A percentile compares a stretch with the other conserved stretches of the same genome.
Conservation (phyloP, 2,113 vertebrate genomes). For the Eupsittula cactorum region DNA sequence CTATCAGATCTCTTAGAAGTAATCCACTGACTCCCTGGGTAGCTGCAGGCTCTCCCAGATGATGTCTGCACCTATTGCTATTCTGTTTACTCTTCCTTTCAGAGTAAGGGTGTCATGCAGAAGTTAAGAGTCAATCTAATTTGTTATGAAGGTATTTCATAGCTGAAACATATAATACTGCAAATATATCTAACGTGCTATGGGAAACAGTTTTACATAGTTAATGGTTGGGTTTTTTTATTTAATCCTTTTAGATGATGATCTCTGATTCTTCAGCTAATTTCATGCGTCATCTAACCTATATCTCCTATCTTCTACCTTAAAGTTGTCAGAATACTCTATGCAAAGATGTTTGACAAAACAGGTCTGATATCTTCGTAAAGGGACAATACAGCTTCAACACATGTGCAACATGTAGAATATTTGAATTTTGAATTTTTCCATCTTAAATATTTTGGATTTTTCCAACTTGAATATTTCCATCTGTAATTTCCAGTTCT, state of each 20-base stretch:
- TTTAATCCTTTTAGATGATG: not conserved
- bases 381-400: not conserved
- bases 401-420: not conserved
- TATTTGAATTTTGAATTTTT: not conserved
- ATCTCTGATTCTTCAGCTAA: not conserved
- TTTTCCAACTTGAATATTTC: not conserved
- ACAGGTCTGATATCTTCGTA: not conserved
- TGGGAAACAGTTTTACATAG: not conserved
- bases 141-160: not conserved
- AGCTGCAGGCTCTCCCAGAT: not conserved
- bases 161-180: not conserved
- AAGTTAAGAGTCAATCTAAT: not conserved
- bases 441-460: too few relatives aligned
- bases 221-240: not conserved
- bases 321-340: not conserved
- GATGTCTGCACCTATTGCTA: not conserved
- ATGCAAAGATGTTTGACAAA: not conserved
- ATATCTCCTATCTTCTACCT: not conserved
- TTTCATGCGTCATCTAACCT: not conserved
- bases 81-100: not conserved
- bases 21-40: not conserved
- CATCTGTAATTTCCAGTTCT: not conserved
- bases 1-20: not conserved
- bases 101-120: not conserved
- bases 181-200: not conserved